A percentile compares a stretch with the other conserved stretches of the same genome.
Evolutionary conservation across 1,140 invertebrate genomes (phyloP).

Genomic region (Drosophila asahinai): DNA sequence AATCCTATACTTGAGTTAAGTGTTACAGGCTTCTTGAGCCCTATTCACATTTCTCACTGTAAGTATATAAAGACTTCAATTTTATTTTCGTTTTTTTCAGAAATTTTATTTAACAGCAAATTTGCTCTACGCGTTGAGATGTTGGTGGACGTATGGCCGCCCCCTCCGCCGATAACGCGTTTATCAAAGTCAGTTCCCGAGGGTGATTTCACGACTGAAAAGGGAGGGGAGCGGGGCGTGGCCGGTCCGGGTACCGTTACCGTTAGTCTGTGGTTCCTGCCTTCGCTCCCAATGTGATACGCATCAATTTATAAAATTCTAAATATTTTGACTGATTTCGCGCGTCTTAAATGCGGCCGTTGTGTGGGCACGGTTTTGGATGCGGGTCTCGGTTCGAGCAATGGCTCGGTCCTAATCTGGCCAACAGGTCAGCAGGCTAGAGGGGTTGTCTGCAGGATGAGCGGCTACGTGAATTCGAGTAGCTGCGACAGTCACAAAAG

Average conservation of each 20-base stretch:
- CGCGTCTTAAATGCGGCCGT: constrained; percentile 41
- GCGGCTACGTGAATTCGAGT: constrained; percentile 58
- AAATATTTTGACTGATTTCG: constrained; percentile 83
- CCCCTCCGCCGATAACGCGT: constrained; percentile 51
- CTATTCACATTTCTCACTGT: not conserved
- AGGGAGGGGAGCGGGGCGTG: not conserved
- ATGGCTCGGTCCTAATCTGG: constrained; percentile 43
- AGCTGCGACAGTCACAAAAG: constrained; percentile 49
- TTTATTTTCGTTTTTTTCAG: constrained; percentile 11
- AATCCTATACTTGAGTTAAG: too few species aligned
- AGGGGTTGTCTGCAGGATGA: constrained; percentile 7
- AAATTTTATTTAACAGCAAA: constrained; percentile 44
- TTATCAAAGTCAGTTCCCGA: constrained; percentile 75
- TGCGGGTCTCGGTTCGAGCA: constrained; percentile 7
- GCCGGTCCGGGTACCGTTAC: constrained; percentile 41
- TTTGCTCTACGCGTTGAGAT: constrained; percentile 61
- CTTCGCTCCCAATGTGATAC: constrained; percentile 67
- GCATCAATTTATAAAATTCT: constrained; percentile 83
- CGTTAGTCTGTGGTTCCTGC: constrained; percentile 59
- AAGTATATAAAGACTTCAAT: constrained; percentile 13
- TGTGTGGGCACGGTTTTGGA: constrained; percentile 12
- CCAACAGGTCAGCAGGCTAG: constrained; percentile 36
- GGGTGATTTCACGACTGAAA: constrained; percentile 48
- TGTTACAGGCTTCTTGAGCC: not conserved
- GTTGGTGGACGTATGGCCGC: constrained; percentile 55